Percentiles rank a stretch among this genome's conserved stretches.
These are phyloP conservation scores for Caenorhabditis brenneri DNA, from an alignment of 1,140 invertebrate species.

Conservation along the genomic window DNA sequence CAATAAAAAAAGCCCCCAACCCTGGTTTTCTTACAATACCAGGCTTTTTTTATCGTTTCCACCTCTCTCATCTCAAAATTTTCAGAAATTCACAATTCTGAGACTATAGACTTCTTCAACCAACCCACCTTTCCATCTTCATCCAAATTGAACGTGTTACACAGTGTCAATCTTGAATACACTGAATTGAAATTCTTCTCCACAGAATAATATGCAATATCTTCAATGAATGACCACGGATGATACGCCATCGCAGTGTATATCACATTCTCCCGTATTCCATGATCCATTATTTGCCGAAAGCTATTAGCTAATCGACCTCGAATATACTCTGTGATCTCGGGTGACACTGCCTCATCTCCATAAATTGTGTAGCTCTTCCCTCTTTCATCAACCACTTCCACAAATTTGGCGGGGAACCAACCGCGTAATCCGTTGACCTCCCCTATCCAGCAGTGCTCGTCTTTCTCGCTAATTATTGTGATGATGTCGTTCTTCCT, in stretches of 20 bases:
- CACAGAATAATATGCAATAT: constrained; percentile 87
- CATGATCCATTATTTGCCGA: constrained; percentile 92
- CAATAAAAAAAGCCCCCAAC: too few species aligned
- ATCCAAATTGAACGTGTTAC: constrained; percentile 94
- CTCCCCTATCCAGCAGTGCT: constrained; percentile 99
- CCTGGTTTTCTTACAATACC: too few species aligned
- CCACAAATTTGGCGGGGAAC: constrained; percentile 84
- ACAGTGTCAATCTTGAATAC: constrained; percentile 92
- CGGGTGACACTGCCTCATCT: constrained; percentile 92
- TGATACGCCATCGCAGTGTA: constrained; percentile 84
- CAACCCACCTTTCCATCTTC: constrained; percentile 86
- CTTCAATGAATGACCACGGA: constrained; percentile 92
- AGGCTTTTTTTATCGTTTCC: too few species aligned
- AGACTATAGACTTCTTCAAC: too few species aligned
- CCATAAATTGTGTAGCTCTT: constrained; percentile 91
- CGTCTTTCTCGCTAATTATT: constrained; percentile 95
- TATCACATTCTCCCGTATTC: constrained; percentile 82
- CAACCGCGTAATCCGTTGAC: constrained; percentile 94
- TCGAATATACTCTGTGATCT: constrained; percentile 90
- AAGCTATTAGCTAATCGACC: constrained; percentile 87
- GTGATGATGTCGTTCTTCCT: constrained; percentile 68
- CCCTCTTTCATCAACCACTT: constrained; percentile 90
- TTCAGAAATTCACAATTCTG: too few species aligned
- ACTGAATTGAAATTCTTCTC: constrained; percentile 97
- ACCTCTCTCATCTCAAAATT: too few species aligned